A percentile compares a stretch with the other conserved stretches of the same genome.
Evolutionary conservation across 30 jellyfish, hydroid and myxozoan species (phyloP).

Genomic region (Mastigias papua): DNA sequence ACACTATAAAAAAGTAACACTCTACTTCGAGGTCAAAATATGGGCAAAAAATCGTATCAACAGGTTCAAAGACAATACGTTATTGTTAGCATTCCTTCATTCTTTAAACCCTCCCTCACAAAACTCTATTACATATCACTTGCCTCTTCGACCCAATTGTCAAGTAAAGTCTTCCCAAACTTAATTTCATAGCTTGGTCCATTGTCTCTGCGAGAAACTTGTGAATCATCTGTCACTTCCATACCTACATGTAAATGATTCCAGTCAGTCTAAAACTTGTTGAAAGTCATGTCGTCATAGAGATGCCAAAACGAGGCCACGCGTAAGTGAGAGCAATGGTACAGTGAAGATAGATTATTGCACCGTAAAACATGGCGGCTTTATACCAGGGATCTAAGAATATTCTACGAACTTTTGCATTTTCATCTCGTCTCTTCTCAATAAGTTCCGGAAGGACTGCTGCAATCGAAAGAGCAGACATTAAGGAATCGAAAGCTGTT

Average conservation of each 20-base stretch:
- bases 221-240: neutral
- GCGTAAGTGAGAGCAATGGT: neutral
- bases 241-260: neutral
- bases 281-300: slow-evolving; percentile 12
- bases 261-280: neutral
- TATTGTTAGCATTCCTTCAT: too few relatives aligned
- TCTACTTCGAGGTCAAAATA: too few relatives aligned
- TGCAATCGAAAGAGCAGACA: slow-evolving; percentile 46
- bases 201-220: neutral
- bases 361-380: slow-evolving; percentile 14
- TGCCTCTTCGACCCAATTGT: slow-evolving; percentile 93
- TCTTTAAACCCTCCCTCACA: too few relatives aligned
- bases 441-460: slow-evolving; percentile 37
- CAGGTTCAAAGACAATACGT: too few relatives aligned
- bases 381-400: neutral
- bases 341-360: neutral
- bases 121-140: neutral
- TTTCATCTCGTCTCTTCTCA: slow-evolving; percentile 20
- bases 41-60: too few relatives aligned
- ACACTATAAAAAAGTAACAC: too few relatives aligned
- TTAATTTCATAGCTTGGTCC: slow-evolving; percentile 82
- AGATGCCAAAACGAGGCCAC: slow-evolving; percentile 12
- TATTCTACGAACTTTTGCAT: neutral
- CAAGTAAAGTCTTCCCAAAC: slow-evolving; percentile 80
- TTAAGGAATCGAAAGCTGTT: slow-evolving; percentile 20